Base-by-base conservation (phyloP, 2,888 invertebrate genomes). In the Calameuta filiformis region DNA sequence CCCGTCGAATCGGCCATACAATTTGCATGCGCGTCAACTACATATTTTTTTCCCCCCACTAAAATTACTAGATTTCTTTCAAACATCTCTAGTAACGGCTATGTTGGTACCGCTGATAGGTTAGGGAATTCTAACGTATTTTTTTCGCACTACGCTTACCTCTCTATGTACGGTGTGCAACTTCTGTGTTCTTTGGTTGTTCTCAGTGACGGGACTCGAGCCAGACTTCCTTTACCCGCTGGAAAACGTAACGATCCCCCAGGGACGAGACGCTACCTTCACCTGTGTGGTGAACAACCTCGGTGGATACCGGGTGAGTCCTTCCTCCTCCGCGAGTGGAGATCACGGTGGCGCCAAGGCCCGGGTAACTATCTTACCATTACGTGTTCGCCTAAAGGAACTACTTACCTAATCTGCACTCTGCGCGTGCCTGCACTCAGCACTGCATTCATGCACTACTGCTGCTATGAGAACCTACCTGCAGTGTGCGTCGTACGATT, bases 221-320 rank as follows among this genome's bases (percentile, higher is more conserved):
- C 96, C 97, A 88, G 95, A 96, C 92, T 96, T 97, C 93, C 93
- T 95, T 86, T 95, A 94, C 88, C 95, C 96, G 73, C 92, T 96
- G 93, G 95, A 96, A 93, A 96, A 96, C 94, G 94, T 96, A 92
- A 96, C 96, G 84, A 95, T 96, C 88, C 94, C 96, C 83, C 96
- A 96, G 92, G 96, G 96, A 82, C 93, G 96, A 87, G 96, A 96
- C 93, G 96, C 96, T 86, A 95, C 95, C 91, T 96, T 96, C 93
- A 96, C 96, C 85, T 96, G 96, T 91, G 95, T 96, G 90, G 96
- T 96, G 90, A 96, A 96, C 93, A 96, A 96, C 94, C 94, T 96
- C 91, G 95, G 95, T 89, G 95, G 95, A 93, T 94, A 93, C 92
- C 90, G 91, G 90, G 97, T 97, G 97, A 97, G 97, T 97, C 96